Conservation (phyloP, 2,113 vertebrate species). For the Typhlomys cinereus region DNA sequence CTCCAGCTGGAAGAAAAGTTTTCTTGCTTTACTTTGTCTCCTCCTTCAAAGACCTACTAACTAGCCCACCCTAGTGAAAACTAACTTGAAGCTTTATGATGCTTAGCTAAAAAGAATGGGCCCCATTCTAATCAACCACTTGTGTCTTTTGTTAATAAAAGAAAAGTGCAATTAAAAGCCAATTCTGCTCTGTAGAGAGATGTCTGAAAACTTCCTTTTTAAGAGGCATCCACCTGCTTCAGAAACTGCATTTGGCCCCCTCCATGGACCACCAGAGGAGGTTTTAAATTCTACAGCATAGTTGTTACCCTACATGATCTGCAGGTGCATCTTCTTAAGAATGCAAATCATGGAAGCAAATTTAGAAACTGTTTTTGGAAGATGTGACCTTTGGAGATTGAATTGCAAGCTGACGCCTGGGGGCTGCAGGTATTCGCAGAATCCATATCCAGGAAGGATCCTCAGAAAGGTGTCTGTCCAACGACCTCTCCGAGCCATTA, state of each 20-base stretch:
- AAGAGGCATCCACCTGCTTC: slow-evolving; percentile 51
- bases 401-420: slow-evolving; percentile 26
- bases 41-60: slow-evolving; percentile 24
- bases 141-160: slow-evolving; percentile 38
- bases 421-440: slow-evolving; percentile 49
- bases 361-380: slow-evolving; percentile 72
- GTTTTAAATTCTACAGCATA: neutral
- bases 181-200: slow-evolving; percentile 19
- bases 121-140: neutral
- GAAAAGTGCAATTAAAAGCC: slow-evolving; percentile 22
- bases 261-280: neutral
- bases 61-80: neutral
- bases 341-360: slow-evolving; percentile 71
- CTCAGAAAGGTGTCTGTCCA: neutral
- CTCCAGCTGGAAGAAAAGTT: neutral
- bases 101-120: slow-evolving; percentile 15
- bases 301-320: slow-evolving; percentile 34
- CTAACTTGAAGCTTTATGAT: slow-evolving; percentile 36
- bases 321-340: slow-evolving; percentile 71
- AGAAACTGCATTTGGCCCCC: neutral
- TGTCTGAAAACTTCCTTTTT: slow-evolving; percentile 7
- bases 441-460: neutral
- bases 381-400: slow-evolving; percentile 65
- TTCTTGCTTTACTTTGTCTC: neutral
- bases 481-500: neutral